Evolutionary conservation across 2,797 vertebrate species (phyloP).

Genomic region (Percopsis omiscomaycus): DNA sequence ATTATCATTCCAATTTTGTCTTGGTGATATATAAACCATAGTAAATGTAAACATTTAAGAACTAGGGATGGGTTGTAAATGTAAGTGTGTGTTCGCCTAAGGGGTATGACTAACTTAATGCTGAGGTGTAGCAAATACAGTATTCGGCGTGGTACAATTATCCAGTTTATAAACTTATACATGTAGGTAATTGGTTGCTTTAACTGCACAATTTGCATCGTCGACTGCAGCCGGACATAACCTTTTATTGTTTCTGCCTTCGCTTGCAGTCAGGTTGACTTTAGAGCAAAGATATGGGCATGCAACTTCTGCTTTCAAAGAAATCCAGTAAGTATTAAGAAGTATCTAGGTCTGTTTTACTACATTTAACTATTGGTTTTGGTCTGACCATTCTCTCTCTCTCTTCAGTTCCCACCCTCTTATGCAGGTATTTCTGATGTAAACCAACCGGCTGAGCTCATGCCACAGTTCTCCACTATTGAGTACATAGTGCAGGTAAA

Average conservation of each 20-base stretch:
- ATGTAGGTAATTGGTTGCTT: not conserved
- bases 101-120: not conserved
- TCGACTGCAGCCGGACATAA: not conserved
- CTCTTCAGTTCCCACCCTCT: conserved; percentile 88
- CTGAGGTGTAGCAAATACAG: conserved; percentile 9
- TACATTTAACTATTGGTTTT: conserved; percentile 28
- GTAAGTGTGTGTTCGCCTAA: too few species aligned
- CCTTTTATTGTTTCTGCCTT: conserved; percentile 19
- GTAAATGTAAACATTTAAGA: too few species aligned
- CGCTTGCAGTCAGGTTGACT: conserved; percentile 90
- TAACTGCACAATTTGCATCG: not conserved
- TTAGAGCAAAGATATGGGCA: conserved; percentile 95
- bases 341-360: not conserved
- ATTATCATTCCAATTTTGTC: not conserved
- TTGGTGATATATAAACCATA: too few species aligned
- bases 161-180: not conserved
- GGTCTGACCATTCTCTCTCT: conserved; percentile 6
- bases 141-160: conserved; percentile 15
- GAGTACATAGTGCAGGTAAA: conserved; percentile 97
- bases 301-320: conserved; percentile 99
- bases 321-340: conserved; percentile 84
- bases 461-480: conserved; percentile 98
- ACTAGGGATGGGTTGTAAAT: too few species aligned
- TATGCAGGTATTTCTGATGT: conserved; percentile 94
- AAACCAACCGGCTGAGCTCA: conserved; percentile 95